A percentile compares a stretch with the other conserved stretches of the same genome.
phyloP scores from a whole-genome alignment of 1,140 invertebrate species.

The Maconellicoccus hirsutus region DNA sequence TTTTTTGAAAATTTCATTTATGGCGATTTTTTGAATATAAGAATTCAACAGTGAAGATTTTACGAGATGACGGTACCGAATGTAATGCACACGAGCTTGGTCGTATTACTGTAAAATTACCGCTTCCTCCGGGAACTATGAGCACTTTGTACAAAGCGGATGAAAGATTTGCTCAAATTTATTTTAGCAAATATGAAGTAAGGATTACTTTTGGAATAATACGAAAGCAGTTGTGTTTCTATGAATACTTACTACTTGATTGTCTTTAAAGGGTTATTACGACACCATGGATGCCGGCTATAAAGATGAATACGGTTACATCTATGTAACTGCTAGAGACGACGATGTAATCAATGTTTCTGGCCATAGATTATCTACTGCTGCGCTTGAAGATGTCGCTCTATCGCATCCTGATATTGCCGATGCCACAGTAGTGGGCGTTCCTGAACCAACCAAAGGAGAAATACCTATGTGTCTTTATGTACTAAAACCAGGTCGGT shows the following conservation, averaged over 20 bases:
- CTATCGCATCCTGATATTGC: conserved; percentile 65
- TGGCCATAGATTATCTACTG: conserved; percentile 77
- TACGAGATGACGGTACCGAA: conserved; percentile 55
- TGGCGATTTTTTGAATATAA: too few species aligned
- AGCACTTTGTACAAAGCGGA: conserved; percentile 69
- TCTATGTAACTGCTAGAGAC: conserved; percentile 77
- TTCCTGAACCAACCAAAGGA: conserved; percentile 77
- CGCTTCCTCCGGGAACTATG: conserved; percentile 76
- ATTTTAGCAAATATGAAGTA: conserved; percentile 58
- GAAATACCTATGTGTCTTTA: conserved; percentile 80
- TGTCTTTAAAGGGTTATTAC: conserved; percentile 65
- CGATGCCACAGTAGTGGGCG: conserved; percentile 77
- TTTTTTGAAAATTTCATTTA: too few species aligned
- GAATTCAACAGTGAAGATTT: conserved; percentile 50
- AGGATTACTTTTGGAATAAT: neutral
- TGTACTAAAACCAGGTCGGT: conserved; percentile 50
- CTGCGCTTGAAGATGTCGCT: conserved; percentile 78
- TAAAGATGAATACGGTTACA: conserved; percentile 66
- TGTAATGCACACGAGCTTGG: conserved; percentile 60
- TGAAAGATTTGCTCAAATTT: conserved; percentile 66
- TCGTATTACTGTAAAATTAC: conserved; percentile 69
- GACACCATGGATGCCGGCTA: conserved; percentile 92
- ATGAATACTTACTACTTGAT: too few species aligned
- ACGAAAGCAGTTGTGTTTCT: too few species aligned
- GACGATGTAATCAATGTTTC: conserved; percentile 96